phyloP scores from a whole-genome alignment of 2,797 vertebrate species.

The Sternarchorhynchus goeldii region DNA sequence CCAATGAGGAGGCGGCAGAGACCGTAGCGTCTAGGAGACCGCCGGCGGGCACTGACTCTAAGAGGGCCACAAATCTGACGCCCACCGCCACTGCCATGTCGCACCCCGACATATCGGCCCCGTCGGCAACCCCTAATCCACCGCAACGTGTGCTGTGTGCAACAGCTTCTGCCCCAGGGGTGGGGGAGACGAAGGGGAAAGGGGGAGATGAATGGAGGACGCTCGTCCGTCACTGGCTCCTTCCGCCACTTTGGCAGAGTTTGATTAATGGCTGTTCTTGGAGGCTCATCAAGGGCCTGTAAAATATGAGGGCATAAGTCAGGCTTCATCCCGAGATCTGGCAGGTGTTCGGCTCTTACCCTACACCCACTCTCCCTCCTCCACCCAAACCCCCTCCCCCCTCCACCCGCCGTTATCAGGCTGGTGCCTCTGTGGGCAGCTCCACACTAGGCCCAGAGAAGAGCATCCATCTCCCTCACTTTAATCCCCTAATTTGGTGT shows the following conservation, averaged over 20 bases:
- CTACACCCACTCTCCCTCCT: too few species aligned
- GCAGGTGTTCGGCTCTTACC: conserved; percentile 64
- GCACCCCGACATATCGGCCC: not conserved
- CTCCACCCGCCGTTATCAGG: conserved; percentile 24
- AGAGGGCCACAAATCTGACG: not conserved
- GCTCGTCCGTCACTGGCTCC: conserved; percentile 60
- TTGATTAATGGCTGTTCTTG: conserved; percentile 75
- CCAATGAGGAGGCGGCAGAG: not conserved
- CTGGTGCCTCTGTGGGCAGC: conserved; percentile 34
- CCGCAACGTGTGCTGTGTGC: not conserved
- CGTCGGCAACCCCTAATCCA: not conserved
- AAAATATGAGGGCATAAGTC: conserved; percentile 77
- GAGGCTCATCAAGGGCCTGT: conserved; percentile 74
- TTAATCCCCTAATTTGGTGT: conserved; percentile 50
- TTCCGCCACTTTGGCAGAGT: conserved; percentile 61
- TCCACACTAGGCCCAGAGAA: conserved; percentile 10
- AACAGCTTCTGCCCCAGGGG: conserved; percentile 4
- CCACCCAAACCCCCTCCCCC: too few species aligned
- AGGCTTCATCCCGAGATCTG: conserved; percentile 67
- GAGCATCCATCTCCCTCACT: conserved; percentile 45
- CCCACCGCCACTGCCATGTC: not conserved
- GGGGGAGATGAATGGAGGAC: conserved; percentile 16
- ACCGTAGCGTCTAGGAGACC: not conserved
- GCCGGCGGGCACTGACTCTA: not conserved
- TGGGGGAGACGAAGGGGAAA: not conserved